Evolutionary conservation across 2,888 invertebrate species (phyloP), one percentile per base, ranked within the genome.

Genomic region (Leucoma salicis): DNA sequence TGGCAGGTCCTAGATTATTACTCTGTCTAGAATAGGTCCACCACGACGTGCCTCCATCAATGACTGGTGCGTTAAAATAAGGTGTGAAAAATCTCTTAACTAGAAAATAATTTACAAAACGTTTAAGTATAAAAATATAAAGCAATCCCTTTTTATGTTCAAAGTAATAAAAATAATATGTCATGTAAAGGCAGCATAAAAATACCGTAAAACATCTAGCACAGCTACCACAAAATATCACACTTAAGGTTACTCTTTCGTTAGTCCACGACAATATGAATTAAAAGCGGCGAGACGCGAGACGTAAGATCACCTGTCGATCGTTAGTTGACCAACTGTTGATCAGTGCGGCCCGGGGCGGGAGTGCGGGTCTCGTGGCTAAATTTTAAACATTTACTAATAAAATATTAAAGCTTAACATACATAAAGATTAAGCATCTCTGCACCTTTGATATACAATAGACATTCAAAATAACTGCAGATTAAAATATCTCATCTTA

Each of bases 361-460:
- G 61, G 75, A 67, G 66, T 58, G 73, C 53, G 64, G 66, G 49
- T 58, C 75, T 74, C 74, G 64, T 66, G 83, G 85, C 80, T 80
- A 71, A 82, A 77, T 79, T 78, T 82, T 85, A 86, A 85, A 88
- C 84, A 89, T 89, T 88, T 81, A 88, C 85, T 89, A 89, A 89
- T 89, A 89, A 89, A 89, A 89, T 89, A 88, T 89, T 88, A 89
- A 88, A 89, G 89, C 88, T 89, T 89, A 89, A 89, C 89, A 89
- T 89, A 89, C 84, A 89, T 89, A 89, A 89, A 89, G 87, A 87
- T 86, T 87, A 88, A 89, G 89, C 89, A 88, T 89, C 77, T 89
- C 88, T 88, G 89, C 88, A 87, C 84, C 89, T 88, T 87, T 86
- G 65, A 80, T 83, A 86, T 83, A 88, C 82, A 88, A 88, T 89